Base-by-base conservation (phyloP, 1,140 invertebrate species). In the Meloidogyne chitwoodi region DNA sequence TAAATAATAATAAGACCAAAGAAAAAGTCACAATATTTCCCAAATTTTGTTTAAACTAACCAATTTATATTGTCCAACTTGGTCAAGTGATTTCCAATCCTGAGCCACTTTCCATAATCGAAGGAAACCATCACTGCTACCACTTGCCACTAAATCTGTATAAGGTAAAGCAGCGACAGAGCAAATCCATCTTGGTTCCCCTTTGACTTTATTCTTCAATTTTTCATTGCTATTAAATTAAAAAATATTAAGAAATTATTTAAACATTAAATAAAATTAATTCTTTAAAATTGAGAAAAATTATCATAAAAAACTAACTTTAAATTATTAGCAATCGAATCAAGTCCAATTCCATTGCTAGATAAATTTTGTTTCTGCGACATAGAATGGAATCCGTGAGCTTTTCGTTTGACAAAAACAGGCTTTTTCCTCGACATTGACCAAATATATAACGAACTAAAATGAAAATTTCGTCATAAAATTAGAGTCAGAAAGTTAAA, bases 391-490 rank as follows among this genome's bases (percentile, higher is more conserved):
- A 64, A 26, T 41, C 78, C 78, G 56, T 81, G 80, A 41, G 80
- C 80, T 34, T 78, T 66, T 56, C 69, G 24, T 27, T 63, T 71
- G 19, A 81, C 72, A 48, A 44, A 79, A 22, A 83, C 71, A 11
- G 80, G 80, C 71, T 81, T 81, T 56, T 81, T 81, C 31, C 74
- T 74, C 12, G 64, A 65, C 41, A 69, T 69, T 41, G 76, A 69
- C 80, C 80, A 81, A 34, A 81, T 67, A 38, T 79, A 83, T 19
- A 81, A 34, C 22, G 69, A 78, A 16, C 80, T 81, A 63, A 78
- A 81, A 34, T 22, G 4, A 48, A 75, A 41, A 0, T 75, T 38
- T 22, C 14, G 24, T 2, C 6, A 75, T 76, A 44, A 75, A 71
- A 75, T 14, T 38, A 38, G 3, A 8, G 4, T 31, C 16, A 16